Evolutionary conservation across 2,797 vertebrate species (phyloP).

Genomic region (Hybognathus amarus): DNA sequence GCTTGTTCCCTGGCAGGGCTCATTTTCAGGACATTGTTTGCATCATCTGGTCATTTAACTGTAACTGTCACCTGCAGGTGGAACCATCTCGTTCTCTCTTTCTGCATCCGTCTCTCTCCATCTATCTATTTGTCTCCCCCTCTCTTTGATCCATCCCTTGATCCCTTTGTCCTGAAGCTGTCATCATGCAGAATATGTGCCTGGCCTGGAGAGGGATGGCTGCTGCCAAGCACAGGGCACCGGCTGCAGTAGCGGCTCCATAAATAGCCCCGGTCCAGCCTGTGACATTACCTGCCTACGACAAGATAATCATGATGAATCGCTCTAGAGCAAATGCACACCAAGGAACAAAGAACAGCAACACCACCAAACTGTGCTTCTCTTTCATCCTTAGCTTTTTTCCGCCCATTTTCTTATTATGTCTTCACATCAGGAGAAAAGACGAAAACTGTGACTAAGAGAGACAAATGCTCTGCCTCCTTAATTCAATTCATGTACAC

Average conservation of each 20-base stretch:
- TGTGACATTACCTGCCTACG: conserved; percentile 78
- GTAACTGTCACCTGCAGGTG: conserved; percentile 41
- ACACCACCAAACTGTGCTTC: conserved; percentile 52
- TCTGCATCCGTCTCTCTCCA: conserved; percentile 13
- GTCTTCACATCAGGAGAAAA: conserved; percentile 21
- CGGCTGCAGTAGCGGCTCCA: conserved; percentile 46
- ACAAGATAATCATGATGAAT: conserved; percentile 81
- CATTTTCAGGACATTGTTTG: conserved; percentile 54
- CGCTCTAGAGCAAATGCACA: conserved; percentile 64
- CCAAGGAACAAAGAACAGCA: conserved; percentile 71
- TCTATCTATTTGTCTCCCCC: conserved; percentile 14
- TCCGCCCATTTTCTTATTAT: conserved; percentile 46
- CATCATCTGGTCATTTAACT: conserved; percentile 56
- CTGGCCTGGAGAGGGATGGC: conserved; percentile 52
- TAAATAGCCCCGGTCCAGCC: conserved; percentile 65
- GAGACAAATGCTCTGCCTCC: conserved; percentile 7
- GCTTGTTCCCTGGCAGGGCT: conserved; percentile 30
- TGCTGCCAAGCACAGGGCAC: conserved; percentile 55
- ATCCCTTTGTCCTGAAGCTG: conserved; percentile 42
- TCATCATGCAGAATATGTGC: conserved; percentile 43
- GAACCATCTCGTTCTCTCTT: conserved; percentile 3
- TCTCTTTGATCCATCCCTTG: conserved; percentile 16
- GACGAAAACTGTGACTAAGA: neutral
- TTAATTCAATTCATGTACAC: too few relatives aligned
- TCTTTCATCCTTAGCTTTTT: conserved; percentile 48